Base-by-base conservation (phyloP, 1,140 invertebrate species). In the Idris sp. region DNA sequence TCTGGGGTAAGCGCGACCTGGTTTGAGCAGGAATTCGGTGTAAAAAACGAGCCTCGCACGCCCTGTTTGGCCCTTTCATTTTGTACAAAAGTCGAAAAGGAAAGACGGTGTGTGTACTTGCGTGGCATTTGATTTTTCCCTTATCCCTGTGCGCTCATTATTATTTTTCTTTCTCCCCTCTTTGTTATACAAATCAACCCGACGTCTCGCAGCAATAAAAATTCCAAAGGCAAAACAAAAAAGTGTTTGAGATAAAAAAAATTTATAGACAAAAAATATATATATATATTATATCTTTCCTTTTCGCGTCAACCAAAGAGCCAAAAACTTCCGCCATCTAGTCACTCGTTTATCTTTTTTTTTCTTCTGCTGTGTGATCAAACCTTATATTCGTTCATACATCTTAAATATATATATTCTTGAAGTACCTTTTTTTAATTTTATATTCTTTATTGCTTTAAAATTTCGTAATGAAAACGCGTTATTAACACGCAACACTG, bases 371-470 rank as follows among this genome's bases (percentile, higher is more conserved):
- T 22, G 19, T 22, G 6, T 22, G 19, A 11, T 48, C 44, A 56
- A 71, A 76, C 48, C 59, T 59, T 76, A 51, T 64, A 64, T 65
- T 67, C 61, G 49, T 72, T 72, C 62, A 44, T 72, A 76, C 62
- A 72, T 30, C 61, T 76, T 76, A 76, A 67, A 65, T 67, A 67
- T 67, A 56, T 71, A 71, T 67, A n/a, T n/a, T n/a, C 38, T 49
- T 75, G 49, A 64, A 72, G n/a, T 74, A 67, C 54, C 56, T 78
- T 69, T 81, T 76, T n/a, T n/a, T n/a, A n/a, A 82, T 80, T 79
- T 71, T 44, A 83, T 85, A 85, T 85, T n/a, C 81, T 79, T 85
- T 85, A 87, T 87, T 86, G 85, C 84, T 86, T 87, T 86, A 78
- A 85, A 84, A 86, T 85, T 87, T 82, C 84, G 76, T 85, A 84